A percentile compares a stretch with the other conserved stretches of the same genome.
Evolutionary conservation across 30 jellyfish, hydroid and myxozoan species (phyloP).

Genomic region (Cassiopea andromeda): DNA sequence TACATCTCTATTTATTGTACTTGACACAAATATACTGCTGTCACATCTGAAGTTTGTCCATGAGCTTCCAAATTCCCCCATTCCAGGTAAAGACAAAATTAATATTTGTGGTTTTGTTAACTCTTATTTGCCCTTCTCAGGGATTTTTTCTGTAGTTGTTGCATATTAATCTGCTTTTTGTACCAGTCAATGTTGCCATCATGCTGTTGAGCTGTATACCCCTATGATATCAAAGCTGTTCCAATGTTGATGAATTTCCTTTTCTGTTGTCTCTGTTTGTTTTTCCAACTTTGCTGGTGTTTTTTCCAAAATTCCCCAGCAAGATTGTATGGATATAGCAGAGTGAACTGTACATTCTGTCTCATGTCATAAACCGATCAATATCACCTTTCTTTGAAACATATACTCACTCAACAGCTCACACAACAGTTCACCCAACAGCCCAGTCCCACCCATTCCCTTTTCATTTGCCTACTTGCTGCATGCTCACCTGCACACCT

Average conservation of each 20-base stretch:
- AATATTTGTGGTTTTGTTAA: neutral
- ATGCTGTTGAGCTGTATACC: too few relatives aligned
- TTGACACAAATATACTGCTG: slow-evolving; percentile 91
- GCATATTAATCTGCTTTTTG: too few relatives aligned
- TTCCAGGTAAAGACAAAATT: slow-evolving; percentile 72
- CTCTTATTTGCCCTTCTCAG: neutral
- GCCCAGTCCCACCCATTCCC: neutral
- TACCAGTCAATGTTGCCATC: too few relatives aligned
- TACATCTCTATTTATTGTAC: slow-evolving; percentile 54
- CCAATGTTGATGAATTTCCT: too few relatives aligned
- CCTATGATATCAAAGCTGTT: too few relatives aligned
- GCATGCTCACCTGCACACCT: neutral
- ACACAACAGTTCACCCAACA: neutral
- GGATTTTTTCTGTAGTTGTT: neutral
- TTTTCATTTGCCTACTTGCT: neutral
- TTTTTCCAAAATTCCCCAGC: too few relatives aligned
- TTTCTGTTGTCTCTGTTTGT: too few relatives aligned
- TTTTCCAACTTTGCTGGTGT: too few relatives aligned
- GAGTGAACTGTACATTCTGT: too few relatives aligned
- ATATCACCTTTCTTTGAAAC: neutral
- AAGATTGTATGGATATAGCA: too few relatives aligned
- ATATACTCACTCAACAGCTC: neutral
- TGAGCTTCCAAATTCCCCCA: slow-evolving; percentile 78
- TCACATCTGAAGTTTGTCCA: slow-evolving; percentile 83
- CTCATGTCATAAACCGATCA: too few relatives aligned